Evolutionary conservation across 2,888 invertebrate species (phyloP).

Genomic region (Ditula angustiorana): DNA sequence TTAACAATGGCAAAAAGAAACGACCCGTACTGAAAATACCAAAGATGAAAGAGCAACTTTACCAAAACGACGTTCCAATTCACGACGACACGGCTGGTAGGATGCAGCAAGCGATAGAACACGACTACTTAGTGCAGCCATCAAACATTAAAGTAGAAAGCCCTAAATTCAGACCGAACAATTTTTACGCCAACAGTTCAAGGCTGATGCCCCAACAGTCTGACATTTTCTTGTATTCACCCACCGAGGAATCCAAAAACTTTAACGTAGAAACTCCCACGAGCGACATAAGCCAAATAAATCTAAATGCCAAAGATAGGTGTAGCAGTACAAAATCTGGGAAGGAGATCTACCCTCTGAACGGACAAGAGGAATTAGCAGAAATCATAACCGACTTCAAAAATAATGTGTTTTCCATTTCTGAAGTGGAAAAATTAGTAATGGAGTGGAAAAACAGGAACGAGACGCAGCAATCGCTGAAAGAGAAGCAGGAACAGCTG

Average conservation of each 20-base stretch:
- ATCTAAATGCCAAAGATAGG: conserved; percentile 74
- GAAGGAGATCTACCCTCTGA: conserved; percentile 72
- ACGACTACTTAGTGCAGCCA: conserved; percentile 87
- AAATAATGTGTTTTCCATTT: conserved; percentile 94
- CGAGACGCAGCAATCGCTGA: conserved; percentile 94
- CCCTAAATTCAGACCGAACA: conserved; percentile 80
- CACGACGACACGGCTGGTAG: conserved; percentile 66
- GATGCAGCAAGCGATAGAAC: conserved; percentile 81
- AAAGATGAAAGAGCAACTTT: conserved; percentile 77
- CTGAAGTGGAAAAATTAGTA: conserved; percentile 93
- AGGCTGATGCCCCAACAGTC: conserved; percentile 74
- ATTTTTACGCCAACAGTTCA: conserved; percentile 78
- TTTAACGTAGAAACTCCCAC: conserved; percentile 80
- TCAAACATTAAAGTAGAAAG: conserved; percentile 86
- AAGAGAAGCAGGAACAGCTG: conserved; percentile 93
- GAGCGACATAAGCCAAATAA: conserved; percentile 82
- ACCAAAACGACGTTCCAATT: conserved; percentile 77
- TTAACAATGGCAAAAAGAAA: conserved; percentile 64
- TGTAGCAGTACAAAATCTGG: conserved; percentile 76
- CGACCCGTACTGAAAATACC: conserved; percentile 77
- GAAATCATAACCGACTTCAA: conserved; percentile 96
- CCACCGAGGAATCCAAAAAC: conserved; percentile 80
- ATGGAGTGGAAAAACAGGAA: conserved; percentile 95
- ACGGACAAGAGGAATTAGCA: conserved; percentile 91
- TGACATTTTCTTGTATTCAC: conserved; percentile 78